Evolutionary conservation across 2,888 invertebrate genomes (phyloP), one percentile per base, ranked within the genome.

Genomic region (Elmis aenea): DNA sequence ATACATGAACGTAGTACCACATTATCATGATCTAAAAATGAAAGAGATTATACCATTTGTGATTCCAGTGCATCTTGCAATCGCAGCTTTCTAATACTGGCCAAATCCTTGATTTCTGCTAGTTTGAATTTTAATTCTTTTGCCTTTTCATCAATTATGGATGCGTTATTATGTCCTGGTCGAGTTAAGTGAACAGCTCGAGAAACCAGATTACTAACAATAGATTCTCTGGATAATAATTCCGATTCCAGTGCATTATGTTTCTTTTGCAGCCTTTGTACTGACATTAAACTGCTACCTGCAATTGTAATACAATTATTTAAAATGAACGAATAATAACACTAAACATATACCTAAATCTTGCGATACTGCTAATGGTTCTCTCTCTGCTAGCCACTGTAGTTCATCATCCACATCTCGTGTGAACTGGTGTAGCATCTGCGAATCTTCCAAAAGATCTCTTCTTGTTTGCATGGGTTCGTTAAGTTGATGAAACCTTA

Each of bases 341-440:
- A n/a, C n/a, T n/a, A n/a, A n/a, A n/a, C 3, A 29, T 20, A 22
- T 24, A 44, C 54, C 66, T 8, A 87, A 68, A 59, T 88, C 87
- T 13, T 73, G 74, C 1, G 85, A 85, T 2, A 76, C 74, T 1
- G 83, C 85, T 3, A 83, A 62, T 0, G 78, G 76, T 55, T 83
- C 81, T 50, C 85, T 82, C 53, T 89, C 85, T 3, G 74, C 70
- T n/a, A 96, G 68, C 96, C 96, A 97, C 48, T 85, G 81, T 33
- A 91, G 60, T 65, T 96, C 95, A 61, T 96, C 95, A 41, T 93
- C 90, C 0, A 92, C 86, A 59, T 96, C 96, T 13, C 92, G 74
- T 26, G 86, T 76, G 73, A 94, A 94, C 58, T 93, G 86, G 59
- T 94, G 92, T 46, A 95, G 69, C 26, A 86, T 71, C 2, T 84